These are phyloP conservation scores for Hybognathus amarus DNA, from an alignment of 2,797 vertebrate genomes.

Conservation along the genomic window DNA sequence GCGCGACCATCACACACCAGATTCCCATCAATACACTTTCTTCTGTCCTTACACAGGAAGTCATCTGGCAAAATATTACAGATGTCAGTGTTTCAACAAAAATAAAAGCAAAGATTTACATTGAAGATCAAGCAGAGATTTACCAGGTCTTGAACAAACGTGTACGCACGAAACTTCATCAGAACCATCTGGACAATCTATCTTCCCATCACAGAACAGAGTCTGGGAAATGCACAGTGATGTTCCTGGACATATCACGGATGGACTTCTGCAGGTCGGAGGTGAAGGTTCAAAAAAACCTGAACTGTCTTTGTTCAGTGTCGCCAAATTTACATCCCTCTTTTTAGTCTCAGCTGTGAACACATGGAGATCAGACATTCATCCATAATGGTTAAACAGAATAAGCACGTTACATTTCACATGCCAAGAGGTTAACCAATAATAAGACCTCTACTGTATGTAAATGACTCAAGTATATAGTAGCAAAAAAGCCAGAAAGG, in stretches of 20 bases:
- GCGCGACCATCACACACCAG: conserved; percentile 70
- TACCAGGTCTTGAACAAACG: conserved; percentile 68
- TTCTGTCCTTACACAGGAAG: conserved; percentile 67
- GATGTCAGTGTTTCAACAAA: background rate
- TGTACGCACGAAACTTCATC: conserved; percentile 78
- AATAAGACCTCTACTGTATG: too few species aligned
- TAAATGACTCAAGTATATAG: background rate
- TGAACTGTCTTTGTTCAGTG: background rate
- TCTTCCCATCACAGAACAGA: conserved; percentile 77
- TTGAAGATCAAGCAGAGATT: conserved; percentile 29
- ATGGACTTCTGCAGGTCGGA: conserved; percentile 33
- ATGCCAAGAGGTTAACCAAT: background rate
- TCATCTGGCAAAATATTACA: conserved; percentile 41
- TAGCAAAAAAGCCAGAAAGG: background rate
- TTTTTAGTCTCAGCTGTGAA: background rate
- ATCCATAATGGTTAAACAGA: background rate
- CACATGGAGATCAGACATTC: background rate
- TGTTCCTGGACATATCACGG: conserved; percentile 68
- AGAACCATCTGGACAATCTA: conserved; percentile 84
- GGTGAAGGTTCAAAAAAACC: background rate
- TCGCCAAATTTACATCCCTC: background rate
- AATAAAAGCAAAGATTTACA: too few species aligned
- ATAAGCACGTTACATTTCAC: background rate
- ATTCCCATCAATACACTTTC: conserved; percentile 63
- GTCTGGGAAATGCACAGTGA: conserved; percentile 67